Evolutionary conservation across 1,140 invertebrate species (phyloP), one percentile per base, ranked within the genome.

Genomic region (Nomia melanderi): DNA sequence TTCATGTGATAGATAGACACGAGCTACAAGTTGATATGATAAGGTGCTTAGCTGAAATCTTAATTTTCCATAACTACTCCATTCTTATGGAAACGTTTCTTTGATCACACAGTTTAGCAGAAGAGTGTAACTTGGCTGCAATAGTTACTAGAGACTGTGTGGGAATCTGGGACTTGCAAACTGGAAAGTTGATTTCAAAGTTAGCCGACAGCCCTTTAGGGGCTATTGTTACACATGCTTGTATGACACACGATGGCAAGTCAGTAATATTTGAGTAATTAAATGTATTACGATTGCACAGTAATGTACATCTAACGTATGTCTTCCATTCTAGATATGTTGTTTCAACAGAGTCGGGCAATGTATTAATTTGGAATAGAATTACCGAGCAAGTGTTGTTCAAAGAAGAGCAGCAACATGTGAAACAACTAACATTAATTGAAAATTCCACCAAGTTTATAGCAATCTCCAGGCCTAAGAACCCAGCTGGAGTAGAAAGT

Each of bases 11-110:
- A 79, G 97, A 99, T 87, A 93, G 98, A 59, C 98, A 99, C 89
- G 98, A 99, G 89, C 92, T 99, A 62, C 98, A 98, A 85, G 98
- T 99, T 71, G 98, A 99, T 91, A 95, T 96, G 29, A 96, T 99
- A 29, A 95, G 96, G 96, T 96, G 91, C 29, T n/a, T n/a, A 23
- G 31, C n/a, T n/a, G n/a, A n/a, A 5, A 9, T n/a, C 0, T 31
- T 7, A 1, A 14, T 11, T 4, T 1, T 3, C 36, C 12, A 54
- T 33, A 20, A 14, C 12, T 27, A 11, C 14, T 9, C 14, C 1
- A n/a, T 29, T 53, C 14, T 57, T 29, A n/a, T 20, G 44, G 0
- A 2, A 5, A 0, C 0, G 4, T 29, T 14, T 56, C 31, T 56
- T 50, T 53, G 12, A 12, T 17, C 66, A 78, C 6, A 83, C 56